These are phyloP conservation scores for Acropternis orthonyx DNA, from an alignment of 2,797 vertebrate genomes.

Conservation along the genomic window DNA sequence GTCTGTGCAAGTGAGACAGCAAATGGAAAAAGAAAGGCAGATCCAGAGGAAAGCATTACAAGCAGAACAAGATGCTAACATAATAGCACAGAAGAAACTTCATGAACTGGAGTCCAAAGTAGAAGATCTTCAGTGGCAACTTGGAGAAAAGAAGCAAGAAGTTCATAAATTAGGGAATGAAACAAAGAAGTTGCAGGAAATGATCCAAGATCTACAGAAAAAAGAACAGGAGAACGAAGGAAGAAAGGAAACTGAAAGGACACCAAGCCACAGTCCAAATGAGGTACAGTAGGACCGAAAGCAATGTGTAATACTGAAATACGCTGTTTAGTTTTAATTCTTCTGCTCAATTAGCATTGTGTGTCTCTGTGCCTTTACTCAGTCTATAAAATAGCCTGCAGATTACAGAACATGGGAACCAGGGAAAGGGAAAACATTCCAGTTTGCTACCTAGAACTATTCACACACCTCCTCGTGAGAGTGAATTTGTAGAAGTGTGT, in stretches of 20 bases:
- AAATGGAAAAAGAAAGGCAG: slow-evolving; percentile 84
- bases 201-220: slow-evolving; percentile 75
- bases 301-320: not conserved
- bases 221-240: slow-evolving; percentile 57
- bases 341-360: not conserved
- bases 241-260: slow-evolving; percentile 34
- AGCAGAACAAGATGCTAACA: slow-evolving; percentile 82
- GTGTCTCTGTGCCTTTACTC: not conserved
- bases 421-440: not conserved
- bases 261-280: slow-evolving; percentile 65
- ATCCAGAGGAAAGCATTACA: slow-evolving; percentile 75
- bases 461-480: not conserved
- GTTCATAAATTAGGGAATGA: slow-evolving; percentile 81
- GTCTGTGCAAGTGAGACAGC: slow-evolving; percentile 78
- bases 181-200: slow-evolving; percentile 81
- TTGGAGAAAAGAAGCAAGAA: slow-evolving; percentile 81
- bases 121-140: slow-evolving; percentile 80
- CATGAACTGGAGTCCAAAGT: slow-evolving; percentile 76
- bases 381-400: not conserved
- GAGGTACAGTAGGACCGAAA: slow-evolving; percentile 57
- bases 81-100: slow-evolving; percentile 76
- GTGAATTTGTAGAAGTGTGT: not conserved
- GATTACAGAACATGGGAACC: not conserved
- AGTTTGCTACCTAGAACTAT: not conserved
- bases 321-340: not conserved